These are phyloP conservation scores for Probaryconus sp. DNA, from an alignment of 1,140 invertebrate species.

Conservation along the genomic window DNA sequence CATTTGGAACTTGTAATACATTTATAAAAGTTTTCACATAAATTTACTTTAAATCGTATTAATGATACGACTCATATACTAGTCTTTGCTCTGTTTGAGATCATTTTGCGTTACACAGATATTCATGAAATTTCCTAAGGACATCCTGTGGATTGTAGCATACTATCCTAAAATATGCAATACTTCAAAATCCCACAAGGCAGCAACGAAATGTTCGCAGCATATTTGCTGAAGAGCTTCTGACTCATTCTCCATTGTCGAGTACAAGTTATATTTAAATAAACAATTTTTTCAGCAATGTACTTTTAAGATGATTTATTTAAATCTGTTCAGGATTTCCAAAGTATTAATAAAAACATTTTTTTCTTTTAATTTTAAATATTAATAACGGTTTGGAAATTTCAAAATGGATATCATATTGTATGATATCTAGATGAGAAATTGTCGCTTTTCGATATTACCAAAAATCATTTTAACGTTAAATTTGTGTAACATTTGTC, in stretches of 20 bases:
- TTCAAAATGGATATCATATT: too few relatives aligned
- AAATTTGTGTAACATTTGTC: too few relatives aligned
- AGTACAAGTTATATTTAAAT: slow-evolving; percentile 35
- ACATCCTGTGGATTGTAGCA: slow-evolving; percentile 16
- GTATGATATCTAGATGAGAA: too few relatives aligned
- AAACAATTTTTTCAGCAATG: slow-evolving; percentile 17
- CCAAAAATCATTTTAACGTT: too few relatives aligned
- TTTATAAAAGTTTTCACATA: neutral
- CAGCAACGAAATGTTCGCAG: slow-evolving; percentile 15
- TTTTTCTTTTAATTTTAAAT: too few relatives aligned
- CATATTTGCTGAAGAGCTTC: slow-evolving; percentile 30
- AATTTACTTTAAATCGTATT: slow-evolving; percentile 1
- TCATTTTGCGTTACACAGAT: slow-evolving; percentile 11
- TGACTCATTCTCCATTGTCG: slow-evolving; percentile 22
- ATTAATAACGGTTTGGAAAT: too few relatives aligned
- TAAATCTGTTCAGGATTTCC: too few relatives aligned
- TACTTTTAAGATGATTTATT: too few relatives aligned
- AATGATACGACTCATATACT: slow-evolving; percentile 7
- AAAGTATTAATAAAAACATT: too few relatives aligned
- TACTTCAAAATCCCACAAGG: slow-evolving; percentile 33
- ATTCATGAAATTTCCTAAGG: slow-evolving; percentile 39
- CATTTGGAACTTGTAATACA: neutral
- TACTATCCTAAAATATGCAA: slow-evolving; percentile 40
- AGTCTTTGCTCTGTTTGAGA: slow-evolving; percentile 11
- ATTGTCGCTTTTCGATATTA: too few relatives aligned